These are phyloP conservation scores for Furnarius figulus DNA, from an alignment of 2,113 vertebrate species.

Conservation along the genomic window DNA sequence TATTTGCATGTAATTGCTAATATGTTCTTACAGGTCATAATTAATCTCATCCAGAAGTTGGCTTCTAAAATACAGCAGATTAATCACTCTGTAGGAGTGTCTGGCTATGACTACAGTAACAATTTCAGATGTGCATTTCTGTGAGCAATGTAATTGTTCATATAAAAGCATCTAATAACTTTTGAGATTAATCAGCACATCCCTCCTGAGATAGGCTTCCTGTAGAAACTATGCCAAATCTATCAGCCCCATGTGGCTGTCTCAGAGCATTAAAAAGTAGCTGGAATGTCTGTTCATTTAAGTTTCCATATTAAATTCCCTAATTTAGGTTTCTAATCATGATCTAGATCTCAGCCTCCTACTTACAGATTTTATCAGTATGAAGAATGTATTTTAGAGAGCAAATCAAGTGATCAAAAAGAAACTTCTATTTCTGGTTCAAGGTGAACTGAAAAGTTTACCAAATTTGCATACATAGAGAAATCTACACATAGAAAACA, in stretches of 20 bases:
- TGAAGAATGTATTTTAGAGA: neutral
- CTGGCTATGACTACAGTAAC: neutral
- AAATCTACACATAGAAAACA: accelerated
- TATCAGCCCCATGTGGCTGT: neutral
- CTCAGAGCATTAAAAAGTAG: neutral
- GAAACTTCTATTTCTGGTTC: neutral
- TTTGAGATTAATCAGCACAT: neutral
- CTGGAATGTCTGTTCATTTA: neutral
- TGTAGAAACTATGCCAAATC: neutral
- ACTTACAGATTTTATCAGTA: neutral
- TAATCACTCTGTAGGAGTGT: neutral
- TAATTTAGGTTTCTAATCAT: neutral
- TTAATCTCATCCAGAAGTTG: neutral
- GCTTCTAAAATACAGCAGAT: neutral
- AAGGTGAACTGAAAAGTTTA: neutral
- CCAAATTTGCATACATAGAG: neutral
- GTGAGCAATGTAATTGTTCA: neutral
- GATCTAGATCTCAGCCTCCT: neutral
- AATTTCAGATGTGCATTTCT: neutral
- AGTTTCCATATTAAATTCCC: neutral
- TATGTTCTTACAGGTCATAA: neutral
- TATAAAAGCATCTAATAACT: neutral
- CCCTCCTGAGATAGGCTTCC: neutral
- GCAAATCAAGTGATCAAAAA: neutral
- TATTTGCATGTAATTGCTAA: neutral